These are phyloP conservation scores for Drosophila eohydei DNA, from an alignment of 2,888 invertebrate species.

Conservation along the genomic window DNA sequence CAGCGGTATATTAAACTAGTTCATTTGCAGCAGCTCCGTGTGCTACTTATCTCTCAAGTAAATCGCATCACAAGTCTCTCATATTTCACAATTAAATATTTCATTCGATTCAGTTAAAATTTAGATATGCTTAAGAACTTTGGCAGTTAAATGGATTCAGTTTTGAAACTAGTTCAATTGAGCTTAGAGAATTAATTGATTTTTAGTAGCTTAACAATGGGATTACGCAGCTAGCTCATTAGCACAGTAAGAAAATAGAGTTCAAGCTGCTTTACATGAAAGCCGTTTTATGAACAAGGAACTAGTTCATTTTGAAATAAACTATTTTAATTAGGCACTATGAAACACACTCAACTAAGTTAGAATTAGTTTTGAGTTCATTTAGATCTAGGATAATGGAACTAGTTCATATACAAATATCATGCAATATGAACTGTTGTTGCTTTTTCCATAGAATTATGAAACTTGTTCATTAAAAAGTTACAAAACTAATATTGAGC, in stretches of 20 bases:
- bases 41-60: neutral
- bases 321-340: no score
- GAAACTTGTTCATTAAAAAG: neutral
- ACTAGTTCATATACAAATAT: neutral
- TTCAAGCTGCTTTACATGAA: neutral
- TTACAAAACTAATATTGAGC: no score
- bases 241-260: neutral
- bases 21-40: constrained; percentile 14
- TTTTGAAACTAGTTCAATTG: neutral
- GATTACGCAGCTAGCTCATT: neutral
- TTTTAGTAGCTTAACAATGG: neutral
- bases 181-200: neutral
- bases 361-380: no score
- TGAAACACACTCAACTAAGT: neutral
- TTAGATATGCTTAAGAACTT: neutral
- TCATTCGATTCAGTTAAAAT: neutral
- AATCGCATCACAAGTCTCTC: neutral
- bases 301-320: no score
- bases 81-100: neutral
- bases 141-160: neutral
- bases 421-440: neutral
- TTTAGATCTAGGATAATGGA: neutral
- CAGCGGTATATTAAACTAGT: constrained; percentile 13
- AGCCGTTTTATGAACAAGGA: no score
- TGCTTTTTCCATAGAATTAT: neutral